Evolutionary conservation across 2,797 vertebrate genomes (phyloP).

Genomic region (Melopsittacus undulatus): DNA sequence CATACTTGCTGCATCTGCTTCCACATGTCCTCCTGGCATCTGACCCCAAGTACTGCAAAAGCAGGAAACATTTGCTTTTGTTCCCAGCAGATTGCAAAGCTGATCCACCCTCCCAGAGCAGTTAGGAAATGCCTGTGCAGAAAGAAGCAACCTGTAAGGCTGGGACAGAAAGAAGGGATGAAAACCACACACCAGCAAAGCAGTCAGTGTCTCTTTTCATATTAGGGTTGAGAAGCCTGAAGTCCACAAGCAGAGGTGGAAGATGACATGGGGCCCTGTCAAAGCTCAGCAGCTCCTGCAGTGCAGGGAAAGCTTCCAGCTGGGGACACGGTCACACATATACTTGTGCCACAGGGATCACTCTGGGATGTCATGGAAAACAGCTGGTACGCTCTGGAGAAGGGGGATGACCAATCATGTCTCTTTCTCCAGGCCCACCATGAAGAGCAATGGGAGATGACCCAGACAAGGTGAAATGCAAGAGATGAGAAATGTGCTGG

Average conservation of each 20-base stretch:
- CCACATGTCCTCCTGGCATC: neutral
- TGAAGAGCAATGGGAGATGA: accelerated
- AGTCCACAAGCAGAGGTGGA: neutral
- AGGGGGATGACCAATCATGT: neutral
- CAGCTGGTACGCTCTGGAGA: neutral
- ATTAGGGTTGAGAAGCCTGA: neutral
- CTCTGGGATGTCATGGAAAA: neutral
- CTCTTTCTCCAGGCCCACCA: neutral
- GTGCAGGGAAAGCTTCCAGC: neutral
- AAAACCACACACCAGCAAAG: neutral
- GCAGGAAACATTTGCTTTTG: neutral
- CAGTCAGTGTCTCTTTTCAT: neutral
- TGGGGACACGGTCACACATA: neutral
- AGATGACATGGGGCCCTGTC: neutral
- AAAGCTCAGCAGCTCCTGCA: neutral
- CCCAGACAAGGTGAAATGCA: neutral
- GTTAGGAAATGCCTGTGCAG: neutral
- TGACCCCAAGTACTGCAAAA: neutral
- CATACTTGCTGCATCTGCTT: neutral
- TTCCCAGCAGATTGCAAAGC: neutral
- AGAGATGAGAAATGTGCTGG: neutral
- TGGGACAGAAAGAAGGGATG: neutral
- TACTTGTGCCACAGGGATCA: neutral
- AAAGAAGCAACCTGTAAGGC: neutral
- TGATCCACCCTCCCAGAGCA: neutral